phyloP scores from a whole-genome alignment of 2,113 vertebrate species.

The Synodontis membranacea region DNA sequence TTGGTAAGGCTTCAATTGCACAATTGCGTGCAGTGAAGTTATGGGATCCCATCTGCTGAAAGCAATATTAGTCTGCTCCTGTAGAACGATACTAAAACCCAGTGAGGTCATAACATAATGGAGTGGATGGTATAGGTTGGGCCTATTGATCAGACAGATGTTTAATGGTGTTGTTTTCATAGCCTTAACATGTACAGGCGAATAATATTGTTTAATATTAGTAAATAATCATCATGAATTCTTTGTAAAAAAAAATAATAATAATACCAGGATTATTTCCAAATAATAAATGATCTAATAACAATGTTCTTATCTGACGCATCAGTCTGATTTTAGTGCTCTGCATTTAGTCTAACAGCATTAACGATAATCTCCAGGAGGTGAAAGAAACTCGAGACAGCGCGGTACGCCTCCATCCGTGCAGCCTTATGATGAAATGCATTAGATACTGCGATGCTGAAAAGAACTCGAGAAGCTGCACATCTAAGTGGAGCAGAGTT shows the following conservation, averaged over 20 bases:
- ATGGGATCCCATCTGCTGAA: slow-evolving; percentile 26
- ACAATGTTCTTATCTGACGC: neutral
- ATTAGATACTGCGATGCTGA: slow-evolving; percentile 4
- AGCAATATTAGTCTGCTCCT: neutral
- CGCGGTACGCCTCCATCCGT: neutral
- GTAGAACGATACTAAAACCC: neutral
- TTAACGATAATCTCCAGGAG: neutral
- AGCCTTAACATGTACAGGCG: neutral
- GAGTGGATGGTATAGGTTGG: neutral
- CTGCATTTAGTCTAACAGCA: neutral
- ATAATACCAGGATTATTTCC: neutral
- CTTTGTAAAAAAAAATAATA: neutral
- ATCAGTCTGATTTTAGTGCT: neutral
- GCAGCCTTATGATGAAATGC: slow-evolving; percentile 13
- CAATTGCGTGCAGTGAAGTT: neutral
- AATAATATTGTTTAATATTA: too few relatives aligned
- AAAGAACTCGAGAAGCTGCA: slow-evolving; percentile 7
- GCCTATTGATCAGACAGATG: slow-evolving; percentile 7
- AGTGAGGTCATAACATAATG: neutral
- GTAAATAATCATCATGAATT: neutral
- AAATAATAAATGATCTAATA: neutral
- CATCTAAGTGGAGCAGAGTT: neutral
- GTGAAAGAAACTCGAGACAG: neutral
- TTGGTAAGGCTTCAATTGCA: too few relatives aligned
- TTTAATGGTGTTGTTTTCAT: neutral